phyloP scores from a whole-genome alignment of 1,140 invertebrate species.

The Tetragnatha versicolor region DNA sequence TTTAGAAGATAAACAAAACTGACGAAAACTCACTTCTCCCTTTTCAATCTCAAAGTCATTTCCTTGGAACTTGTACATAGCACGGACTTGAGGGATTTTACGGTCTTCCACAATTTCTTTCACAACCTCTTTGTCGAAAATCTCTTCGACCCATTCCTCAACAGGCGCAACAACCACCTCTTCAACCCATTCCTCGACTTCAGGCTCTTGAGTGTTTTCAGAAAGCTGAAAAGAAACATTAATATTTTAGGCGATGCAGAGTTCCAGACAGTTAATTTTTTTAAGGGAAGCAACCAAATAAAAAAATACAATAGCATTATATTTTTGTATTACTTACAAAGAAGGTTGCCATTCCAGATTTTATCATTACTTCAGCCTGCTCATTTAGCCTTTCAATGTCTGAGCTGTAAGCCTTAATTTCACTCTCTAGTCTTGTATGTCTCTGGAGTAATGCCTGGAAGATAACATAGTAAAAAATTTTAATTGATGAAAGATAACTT shows the following conservation, averaged over 20 bases:
- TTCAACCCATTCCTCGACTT: slow-evolving; percentile 64
- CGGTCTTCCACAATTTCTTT: slow-evolving; percentile 84
- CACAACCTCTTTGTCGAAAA: slow-evolving; percentile 82
- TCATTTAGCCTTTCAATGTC: slow-evolving; percentile 87
- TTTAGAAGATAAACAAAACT: background rate
- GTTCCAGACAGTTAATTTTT: background rate
- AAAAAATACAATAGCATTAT: background rate
- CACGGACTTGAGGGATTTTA: slow-evolving; percentile 85
- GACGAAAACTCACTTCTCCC: slow-evolving; percentile 73
- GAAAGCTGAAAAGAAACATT: slow-evolving; percentile 29
- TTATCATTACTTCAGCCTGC: slow-evolving; percentile 82
- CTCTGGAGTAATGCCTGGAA: slow-evolving; percentile 76
- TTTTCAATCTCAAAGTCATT: slow-evolving; percentile 93
- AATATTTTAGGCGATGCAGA: background rate
- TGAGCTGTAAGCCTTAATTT: slow-evolving; percentile 87
- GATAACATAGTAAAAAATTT: background rate
- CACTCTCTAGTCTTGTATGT: slow-evolving; percentile 87
- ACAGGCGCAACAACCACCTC: slow-evolving; percentile 76
- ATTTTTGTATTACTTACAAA: slow-evolving; percentile 67
- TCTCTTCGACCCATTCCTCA: slow-evolving; percentile 90
- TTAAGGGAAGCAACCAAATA: background rate
- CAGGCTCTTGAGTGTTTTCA: slow-evolving; percentile 56
- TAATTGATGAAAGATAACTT: background rate
- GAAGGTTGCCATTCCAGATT: slow-evolving; percentile 78
- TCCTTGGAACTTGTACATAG: slow-evolving; percentile 87